phyloP scores from a whole-genome alignment of 2,797 vertebrate species.

The Pangasius larnaudii region DNA sequence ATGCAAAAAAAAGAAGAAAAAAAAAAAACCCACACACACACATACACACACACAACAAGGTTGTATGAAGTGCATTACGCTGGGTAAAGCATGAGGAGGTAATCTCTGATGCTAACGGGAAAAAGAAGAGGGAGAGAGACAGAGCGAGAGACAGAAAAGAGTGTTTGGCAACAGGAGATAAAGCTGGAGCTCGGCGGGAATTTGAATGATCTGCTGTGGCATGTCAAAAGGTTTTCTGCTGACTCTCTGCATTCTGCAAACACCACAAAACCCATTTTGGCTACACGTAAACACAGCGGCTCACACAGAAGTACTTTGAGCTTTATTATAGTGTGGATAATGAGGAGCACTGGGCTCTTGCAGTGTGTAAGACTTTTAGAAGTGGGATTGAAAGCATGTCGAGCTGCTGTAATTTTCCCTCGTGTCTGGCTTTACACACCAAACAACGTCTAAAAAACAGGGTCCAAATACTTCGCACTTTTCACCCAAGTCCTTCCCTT shows the following conservation, averaged over 20 bases:
- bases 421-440: constrained; percentile 14
- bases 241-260: constrained; percentile 48
- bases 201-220: constrained; percentile 48
- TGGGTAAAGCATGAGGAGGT: constrained; percentile 29
- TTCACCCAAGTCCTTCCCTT: constrained; percentile 18
- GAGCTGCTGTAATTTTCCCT: constrained; percentile 32
- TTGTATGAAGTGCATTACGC: constrained; percentile 41
- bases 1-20: background rate
- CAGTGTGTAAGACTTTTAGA: constrained; percentile 23
- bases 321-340: constrained; percentile 51
- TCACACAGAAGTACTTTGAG: constrained; percentile 37
- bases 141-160: constrained; percentile 25
- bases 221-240: constrained; percentile 59
- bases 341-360: constrained; percentile 37
- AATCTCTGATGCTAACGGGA: constrained; percentile 37
- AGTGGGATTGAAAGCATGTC: constrained; percentile 24
- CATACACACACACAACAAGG: background rate
- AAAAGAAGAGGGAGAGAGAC: constrained; percentile 6
- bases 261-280: constrained; percentile 30
- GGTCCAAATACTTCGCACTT: constrained; percentile 14
- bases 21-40: background rate
- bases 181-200: constrained; percentile 50
- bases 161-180: constrained; percentile 53
- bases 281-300: constrained; percentile 27
- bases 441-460: background rate